Base-by-base conservation (phyloP, 2,888 invertebrate species). In the Thyatira batis region DNA sequence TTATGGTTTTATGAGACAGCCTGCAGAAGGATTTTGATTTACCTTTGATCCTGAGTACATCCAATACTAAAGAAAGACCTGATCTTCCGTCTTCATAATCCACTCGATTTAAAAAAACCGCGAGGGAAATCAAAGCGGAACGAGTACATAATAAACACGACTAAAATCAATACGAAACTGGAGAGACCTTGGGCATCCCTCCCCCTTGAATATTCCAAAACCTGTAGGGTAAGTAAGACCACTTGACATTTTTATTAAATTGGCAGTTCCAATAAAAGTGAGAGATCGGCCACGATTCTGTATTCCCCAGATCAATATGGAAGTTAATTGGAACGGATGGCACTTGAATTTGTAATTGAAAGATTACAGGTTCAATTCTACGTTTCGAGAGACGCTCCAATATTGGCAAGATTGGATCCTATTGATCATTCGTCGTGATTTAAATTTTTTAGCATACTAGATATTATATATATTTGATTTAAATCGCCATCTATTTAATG, bases 311-410 rank as follows among this genome's bases (percentile, higher is more conserved):
- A 83, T 84, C 85, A 76, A 84, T 84, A 81, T 78, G 68, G 72
- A 84, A 85, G 78, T 85, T 87, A 86, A 87, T 88, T 87, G 87
- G 84, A 82, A 77, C 69, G 76, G 82, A 84, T 82, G 84, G 77
- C 70, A 78, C 82, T 85, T 82, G 85, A 85, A 85, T 86, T 80
- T 77, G 80, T 84, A 85, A 87, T 85, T 85, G 83, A 82, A 83
- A 83, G 84, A 84, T 85, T 82, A 83, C 79, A 78, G 78, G 76
- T 79, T 76, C 67, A 69, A 66, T 70, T 71, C 70, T 67, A 60
- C 55, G 60, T 61, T 70, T 74, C 62, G 63, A 78, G 72, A 69
- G 73, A 65, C 66, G 62, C 49, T 48, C 48, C 59, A 62, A 61
- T 63, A 73, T 71, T 76, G 63, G 61, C 61, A 62, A 69, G 73